Conservation (phyloP, 2,797 vertebrate species). For the Epinephelus malabaricus region DNA sequence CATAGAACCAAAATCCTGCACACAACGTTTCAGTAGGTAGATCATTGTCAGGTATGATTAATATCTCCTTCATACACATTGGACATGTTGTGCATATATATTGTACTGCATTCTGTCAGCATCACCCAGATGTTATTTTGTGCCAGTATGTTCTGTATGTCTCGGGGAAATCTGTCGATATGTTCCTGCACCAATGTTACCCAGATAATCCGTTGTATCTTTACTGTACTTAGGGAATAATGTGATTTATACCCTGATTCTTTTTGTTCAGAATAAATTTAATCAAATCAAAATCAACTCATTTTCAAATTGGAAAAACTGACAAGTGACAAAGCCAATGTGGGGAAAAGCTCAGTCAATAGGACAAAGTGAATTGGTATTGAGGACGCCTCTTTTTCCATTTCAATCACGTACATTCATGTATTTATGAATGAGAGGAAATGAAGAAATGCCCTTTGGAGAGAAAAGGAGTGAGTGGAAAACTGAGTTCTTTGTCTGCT, state of each 20-base stretch:
- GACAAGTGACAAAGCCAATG: constrained; percentile 61
- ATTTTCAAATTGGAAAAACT: constrained; percentile 62
- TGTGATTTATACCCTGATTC: constrained; percentile 41
- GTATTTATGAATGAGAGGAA: constrained; percentile 76
- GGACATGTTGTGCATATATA: background rate
- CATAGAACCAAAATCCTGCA: background rate
- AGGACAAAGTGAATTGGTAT: constrained; percentile 68
- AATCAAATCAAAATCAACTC: constrained; percentile 64
- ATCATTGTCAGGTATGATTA: background rate
- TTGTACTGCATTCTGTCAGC: background rate
- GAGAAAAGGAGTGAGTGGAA: constrained; percentile 46
- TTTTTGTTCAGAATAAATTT: constrained; percentile 56
- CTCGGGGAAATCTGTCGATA: constrained; percentile 31
- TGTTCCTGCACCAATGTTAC: constrained; percentile 42
- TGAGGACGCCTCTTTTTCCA: constrained; percentile 41
- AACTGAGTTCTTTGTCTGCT: constrained; percentile 58
- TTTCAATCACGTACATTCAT: constrained; percentile 63
- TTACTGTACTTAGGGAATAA: constrained; percentile 55
- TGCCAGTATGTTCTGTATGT: background rate
- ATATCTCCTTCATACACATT: background rate
- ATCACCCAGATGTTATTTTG: background rate
- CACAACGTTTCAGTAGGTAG: background rate
- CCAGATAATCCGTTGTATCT: constrained; percentile 36
- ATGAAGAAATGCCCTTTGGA: constrained; percentile 70
- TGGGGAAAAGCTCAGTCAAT: constrained; percentile 47